phyloP scores from a whole-genome alignment of 2,113 vertebrate genomes.

The Oreotrochilus melanogaster region DNA sequence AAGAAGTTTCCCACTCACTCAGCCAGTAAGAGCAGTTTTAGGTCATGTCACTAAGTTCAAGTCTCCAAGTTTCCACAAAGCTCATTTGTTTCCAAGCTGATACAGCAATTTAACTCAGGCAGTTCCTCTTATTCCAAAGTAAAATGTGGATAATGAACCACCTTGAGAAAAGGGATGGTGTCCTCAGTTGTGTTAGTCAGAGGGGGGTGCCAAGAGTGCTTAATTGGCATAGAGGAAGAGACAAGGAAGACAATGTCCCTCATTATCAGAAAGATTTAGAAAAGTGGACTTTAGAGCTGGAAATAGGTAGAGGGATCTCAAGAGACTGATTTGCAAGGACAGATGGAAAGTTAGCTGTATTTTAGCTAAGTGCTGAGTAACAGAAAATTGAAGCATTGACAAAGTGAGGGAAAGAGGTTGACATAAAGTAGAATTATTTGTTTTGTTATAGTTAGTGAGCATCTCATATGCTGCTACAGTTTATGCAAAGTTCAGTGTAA shows the following conservation, averaged over 20 bases:
- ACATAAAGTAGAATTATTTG: not conserved
- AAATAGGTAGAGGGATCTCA: not conserved
- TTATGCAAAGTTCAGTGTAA: not conserved
- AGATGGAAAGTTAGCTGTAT: not conserved
- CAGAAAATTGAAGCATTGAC: not conserved
- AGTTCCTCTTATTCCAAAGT: not conserved
- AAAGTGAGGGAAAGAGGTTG: not conserved
- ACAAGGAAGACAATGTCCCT: not conserved
- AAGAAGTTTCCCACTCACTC: not conserved
- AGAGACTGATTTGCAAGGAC: not conserved
- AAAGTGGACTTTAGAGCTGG: not conserved
- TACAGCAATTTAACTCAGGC: not conserved
- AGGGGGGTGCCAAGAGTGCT: not conserved
- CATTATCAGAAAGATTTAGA: not conserved
- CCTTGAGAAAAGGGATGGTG: not conserved
- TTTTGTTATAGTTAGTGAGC: not conserved
- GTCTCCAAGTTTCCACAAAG: not conserved
- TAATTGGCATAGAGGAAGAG: not conserved
- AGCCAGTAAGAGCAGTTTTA: slow-evolving; percentile 17
- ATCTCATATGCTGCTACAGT: not conserved
- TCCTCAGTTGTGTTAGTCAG: not conserved
- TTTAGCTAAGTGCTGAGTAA: not conserved
- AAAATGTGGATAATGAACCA: not conserved
- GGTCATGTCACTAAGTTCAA: not conserved
- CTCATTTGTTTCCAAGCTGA: not conserved